Evolutionary conservation across 1,140 invertebrate species (phyloP), one percentile per base, ranked within the genome.

Genomic region (Drosophila bocki): DNA sequence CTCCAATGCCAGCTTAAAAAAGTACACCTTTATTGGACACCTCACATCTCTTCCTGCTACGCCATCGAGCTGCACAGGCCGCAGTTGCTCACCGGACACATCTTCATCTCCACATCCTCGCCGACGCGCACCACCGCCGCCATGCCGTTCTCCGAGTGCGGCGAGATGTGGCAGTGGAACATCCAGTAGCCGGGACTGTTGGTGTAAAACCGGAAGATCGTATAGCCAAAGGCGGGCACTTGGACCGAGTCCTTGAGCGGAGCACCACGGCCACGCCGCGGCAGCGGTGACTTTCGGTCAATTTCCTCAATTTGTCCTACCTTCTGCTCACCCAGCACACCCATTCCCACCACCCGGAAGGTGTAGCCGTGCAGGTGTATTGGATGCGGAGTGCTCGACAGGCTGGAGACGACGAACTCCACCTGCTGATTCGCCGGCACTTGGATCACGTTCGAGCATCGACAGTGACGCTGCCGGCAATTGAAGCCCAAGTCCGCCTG

Each of bases 131-230:
- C 79, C 19, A 95, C 93, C 3, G 95, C 93, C 22, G 94, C 93
- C 80, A 95, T 92, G 8, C 94, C 95, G 8, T 93, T 93, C 13
- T 94, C 94, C 91, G 94, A 95, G 57, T 94, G 93, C 9, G 92
- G 80, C 3, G 94, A 93, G 48, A 92, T 92, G 72, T 93, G 92
- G 33, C 92, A 93, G 54, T 93, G 92, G 42, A 87, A 78, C 58
- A 92, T 90, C 92, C 92, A 93, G 67, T 93, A 93, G 45, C 92
- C 92, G 0, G 92, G 92, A 62, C 82, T 93, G 37, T 92, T 76
- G 0, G 91, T 58, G 48, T 85, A 80, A 45, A 93, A 93, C 1
- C 91, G 80, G 2, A 93, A 75, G 11, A 91, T 92, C 1, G 90
- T 92, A 48, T 92, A 93, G 13, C 92, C 92, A 17, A 76, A 91